Evolutionary conservation across 2,888 invertebrate genomes (phyloP).

Genomic region (Ceramica pisi): DNA sequence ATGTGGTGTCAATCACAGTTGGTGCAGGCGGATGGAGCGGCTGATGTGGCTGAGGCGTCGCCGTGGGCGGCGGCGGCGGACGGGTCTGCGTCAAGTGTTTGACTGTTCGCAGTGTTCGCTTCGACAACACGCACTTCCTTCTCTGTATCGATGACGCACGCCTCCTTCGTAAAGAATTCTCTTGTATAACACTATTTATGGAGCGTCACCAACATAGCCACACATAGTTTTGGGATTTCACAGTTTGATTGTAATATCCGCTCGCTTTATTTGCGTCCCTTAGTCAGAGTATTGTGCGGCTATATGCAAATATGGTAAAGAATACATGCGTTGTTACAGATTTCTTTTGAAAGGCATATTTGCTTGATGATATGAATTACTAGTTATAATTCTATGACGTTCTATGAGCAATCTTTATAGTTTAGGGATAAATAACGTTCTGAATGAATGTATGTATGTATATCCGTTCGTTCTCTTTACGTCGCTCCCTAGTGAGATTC

Average conservation of each 20-base stretch:
- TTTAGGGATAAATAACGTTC: conserved; percentile 68
- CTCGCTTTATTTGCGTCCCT: conserved; percentile 57
- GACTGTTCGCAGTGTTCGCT: conserved; percentile 63
- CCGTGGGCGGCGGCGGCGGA: conserved; percentile 78
- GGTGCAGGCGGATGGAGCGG: conserved; percentile 57
- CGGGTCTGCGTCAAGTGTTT: conserved; percentile 81
- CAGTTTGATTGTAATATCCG: conserved; percentile 64
- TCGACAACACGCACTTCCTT: conserved; percentile 75
- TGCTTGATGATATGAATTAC: conserved; percentile 28
- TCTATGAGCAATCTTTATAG: conserved; percentile 33
- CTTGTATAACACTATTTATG: conserved; percentile 83
- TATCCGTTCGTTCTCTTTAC: conserved; percentile 47
- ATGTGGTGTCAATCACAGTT: conserved; percentile 70
- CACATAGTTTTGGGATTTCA: conserved; percentile 70
- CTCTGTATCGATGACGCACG: conserved; percentile 81
- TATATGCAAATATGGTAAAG: conserved; percentile 61
- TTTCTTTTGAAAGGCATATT: conserved; percentile 58
- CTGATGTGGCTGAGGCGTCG: conserved; percentile 61
- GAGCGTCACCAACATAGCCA: conserved; percentile 65
- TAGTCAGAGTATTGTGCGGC: conserved; percentile 51
- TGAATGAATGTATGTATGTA: conserved; percentile 44
- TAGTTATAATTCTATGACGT: neutral
- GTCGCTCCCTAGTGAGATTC: conserved; percentile 29
- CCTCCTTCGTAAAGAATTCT: conserved; percentile 68
- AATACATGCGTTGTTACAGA: conserved; percentile 50